A percentile compares a stretch with the other conserved stretches of the same genome.
Evolutionary conservation across 2,113 vertebrate genomes (phyloP).

Genomic region (Plecotus auritus): DNA sequence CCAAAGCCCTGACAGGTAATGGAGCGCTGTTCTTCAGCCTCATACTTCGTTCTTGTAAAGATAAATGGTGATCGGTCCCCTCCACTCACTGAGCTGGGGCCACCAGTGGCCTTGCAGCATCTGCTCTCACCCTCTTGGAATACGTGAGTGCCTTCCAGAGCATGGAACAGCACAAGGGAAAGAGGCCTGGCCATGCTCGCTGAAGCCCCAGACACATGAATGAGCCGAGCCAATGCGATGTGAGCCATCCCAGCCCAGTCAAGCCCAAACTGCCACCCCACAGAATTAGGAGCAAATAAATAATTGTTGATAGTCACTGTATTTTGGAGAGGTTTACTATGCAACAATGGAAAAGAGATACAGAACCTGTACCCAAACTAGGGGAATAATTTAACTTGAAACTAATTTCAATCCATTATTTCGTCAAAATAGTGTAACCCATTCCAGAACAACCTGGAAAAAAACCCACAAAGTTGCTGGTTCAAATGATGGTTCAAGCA

Average conservation of each 20-base stretch:
- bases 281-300: background rate
- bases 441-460: conserved; percentile 41
- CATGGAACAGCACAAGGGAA: background rate
- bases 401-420: conserved; percentile 22
- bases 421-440: background rate
- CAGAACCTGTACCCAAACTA: background rate
- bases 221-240: background rate
- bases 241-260: background rate
- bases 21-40: background rate
- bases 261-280: background rate
- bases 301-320: background rate
- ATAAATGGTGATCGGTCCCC: background rate
- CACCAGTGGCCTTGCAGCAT: background rate
- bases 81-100: background rate
- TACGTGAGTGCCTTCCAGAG: background rate
- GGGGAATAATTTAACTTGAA: background rate
- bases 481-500: conserved; percentile 33
- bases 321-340: background rate
- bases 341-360: conserved; percentile 16
- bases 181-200: background rate
- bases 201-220: background rate
- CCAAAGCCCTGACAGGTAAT: conserved; percentile 82
- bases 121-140: background rate
- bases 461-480: background rate
- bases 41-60: background rate